Evolutionary conservation across 2,888 invertebrate species (phyloP).

Genomic region (Eumerus sabulonum): DNA sequence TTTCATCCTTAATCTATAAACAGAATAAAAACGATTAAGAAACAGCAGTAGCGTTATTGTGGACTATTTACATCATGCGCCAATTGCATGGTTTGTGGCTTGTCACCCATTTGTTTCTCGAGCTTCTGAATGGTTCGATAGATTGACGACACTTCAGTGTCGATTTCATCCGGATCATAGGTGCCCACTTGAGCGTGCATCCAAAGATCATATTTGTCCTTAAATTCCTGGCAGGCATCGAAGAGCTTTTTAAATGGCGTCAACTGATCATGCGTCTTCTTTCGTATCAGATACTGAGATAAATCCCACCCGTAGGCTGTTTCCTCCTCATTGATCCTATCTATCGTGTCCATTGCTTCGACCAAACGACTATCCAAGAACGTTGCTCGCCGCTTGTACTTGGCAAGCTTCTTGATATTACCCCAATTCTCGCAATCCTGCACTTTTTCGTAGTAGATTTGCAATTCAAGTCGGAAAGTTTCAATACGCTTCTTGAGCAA

Average conservation of each 20-base stretch:
- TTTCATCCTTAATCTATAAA: slow-evolving; percentile 79
- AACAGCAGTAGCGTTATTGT: neutral
- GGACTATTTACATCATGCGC: slow-evolving; percentile 80
- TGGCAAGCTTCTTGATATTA: slow-evolving; percentile 88
- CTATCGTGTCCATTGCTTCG: slow-evolving; percentile 89
- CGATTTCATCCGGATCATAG: slow-evolving; percentile 93
- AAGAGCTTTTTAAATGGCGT: slow-evolving; percentile 92
- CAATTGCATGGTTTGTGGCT: slow-evolving; percentile 86
- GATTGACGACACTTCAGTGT: slow-evolving; percentile 79
- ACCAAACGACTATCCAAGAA: slow-evolving; percentile 83
- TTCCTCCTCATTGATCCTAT: slow-evolving; percentile 95
- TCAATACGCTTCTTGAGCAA: slow-evolving; percentile 87
- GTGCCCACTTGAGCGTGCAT: slow-evolving; percentile 90
- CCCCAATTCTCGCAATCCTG: slow-evolving; percentile 94
- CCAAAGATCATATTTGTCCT: slow-evolving; percentile 91
- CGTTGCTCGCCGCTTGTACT: slow-evolving; percentile 87
- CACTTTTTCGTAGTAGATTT: slow-evolving; percentile 87
- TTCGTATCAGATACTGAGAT: slow-evolving; percentile 92
- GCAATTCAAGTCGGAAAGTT: slow-evolving; percentile 90
- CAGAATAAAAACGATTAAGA: slow-evolving; percentile 7
- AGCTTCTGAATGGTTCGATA: slow-evolving; percentile 89
- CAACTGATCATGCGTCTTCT: slow-evolving; percentile 87
- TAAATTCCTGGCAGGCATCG: slow-evolving; percentile 92
- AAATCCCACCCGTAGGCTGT: slow-evolving; percentile 91
- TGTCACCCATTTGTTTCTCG: slow-evolving; percentile 90